Base-by-base conservation (phyloP, 30 jellyfish, hydroid and myxozoan genomes). In the Calvadosia cruxmelitensis region DNA sequence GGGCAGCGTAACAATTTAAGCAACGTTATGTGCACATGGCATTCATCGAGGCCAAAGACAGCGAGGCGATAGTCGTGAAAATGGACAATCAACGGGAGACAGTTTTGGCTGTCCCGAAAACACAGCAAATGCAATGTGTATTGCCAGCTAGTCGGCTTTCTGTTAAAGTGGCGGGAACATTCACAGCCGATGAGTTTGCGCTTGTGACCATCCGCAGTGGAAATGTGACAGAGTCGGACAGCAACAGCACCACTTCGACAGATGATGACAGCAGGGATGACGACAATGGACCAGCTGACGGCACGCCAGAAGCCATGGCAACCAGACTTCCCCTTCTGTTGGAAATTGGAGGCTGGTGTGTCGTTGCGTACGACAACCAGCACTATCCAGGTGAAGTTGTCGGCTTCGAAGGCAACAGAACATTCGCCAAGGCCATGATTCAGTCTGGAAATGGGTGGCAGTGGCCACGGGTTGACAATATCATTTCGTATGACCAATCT, bases 1-100 rank as follows among this genome's bases (percentile, higher is more conserved):
- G 68, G n/a, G 68, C 78, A 31, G 50, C 50, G 42, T 32, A 73
- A 72, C 81, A 71, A 51, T 71, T 71, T 34, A 33, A 71, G 72
- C 76, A 3, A 42, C 7, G 78, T 28, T 35, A 3, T 26, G 49
- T 35, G 1, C n/a, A 3, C 2, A 50, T 49, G 27, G 20, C 29
- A 5, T 50, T 49, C 29, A 63, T 71, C 33, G 61, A 23, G 15
- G 33, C 51, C 30, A 33, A 36, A 34, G 36, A 49, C 31, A 66
- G 51, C 53, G 52, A 29, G 49, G 72, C 51, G 31, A 71, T 50
- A 50, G 25, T 50, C 20, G 3, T 12, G 31, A 36, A 71, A 26
- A 1, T 71, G 32, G 29, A 53, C 16, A 7, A 29, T 29, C 72
- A 71, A 57, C 53, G 81, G 81, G 32, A 31, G 26, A 71, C 51